phyloP scores from a whole-genome alignment of 2,888 invertebrate species.

The Pediacus dermestoides region DNA sequence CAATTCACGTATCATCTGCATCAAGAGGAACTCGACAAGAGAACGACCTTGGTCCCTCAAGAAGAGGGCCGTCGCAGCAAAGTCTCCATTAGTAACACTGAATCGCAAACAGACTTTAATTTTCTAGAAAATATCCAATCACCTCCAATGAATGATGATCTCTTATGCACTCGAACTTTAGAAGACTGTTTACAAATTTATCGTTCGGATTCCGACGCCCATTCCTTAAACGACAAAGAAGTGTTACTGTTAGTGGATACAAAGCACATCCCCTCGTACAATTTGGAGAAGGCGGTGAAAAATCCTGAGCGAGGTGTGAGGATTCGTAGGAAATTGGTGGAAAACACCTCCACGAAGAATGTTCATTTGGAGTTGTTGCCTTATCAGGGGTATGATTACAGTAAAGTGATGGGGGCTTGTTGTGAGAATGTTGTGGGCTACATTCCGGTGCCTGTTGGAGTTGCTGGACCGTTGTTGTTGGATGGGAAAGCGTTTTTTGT shows the following conservation, averaged over 20 bases:
- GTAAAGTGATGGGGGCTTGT: constrained; percentile 78
- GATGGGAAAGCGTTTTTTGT: constrained; percentile 78
- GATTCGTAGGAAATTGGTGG: constrained; percentile 69
- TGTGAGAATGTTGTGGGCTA: constrained; percentile 98
- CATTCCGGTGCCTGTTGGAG: constrained; percentile 90
- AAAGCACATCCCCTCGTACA: constrained; percentile 78
- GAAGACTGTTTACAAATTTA: constrained; percentile 71
- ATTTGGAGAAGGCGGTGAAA: constrained; percentile 76
- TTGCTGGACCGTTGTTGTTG: constrained; percentile 86
- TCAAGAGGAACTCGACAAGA: constrained; percentile 16
- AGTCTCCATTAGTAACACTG: constrained; percentile 28
- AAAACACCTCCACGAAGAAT: constrained; percentile 53
- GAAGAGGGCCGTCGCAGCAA: constrained; percentile 24
- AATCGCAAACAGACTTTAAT: constrained; percentile 33
- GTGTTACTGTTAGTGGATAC: constrained; percentile 74
- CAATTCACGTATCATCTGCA: constrained; percentile 27
- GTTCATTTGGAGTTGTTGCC: constrained; percentile 63
- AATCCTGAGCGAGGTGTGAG: constrained; percentile 81
- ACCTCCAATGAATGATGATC: no score
- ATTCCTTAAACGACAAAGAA: constrained; percentile 74
- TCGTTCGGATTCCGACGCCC: constrained; percentile 63
- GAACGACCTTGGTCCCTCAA: no score
- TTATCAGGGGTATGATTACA: constrained; percentile 81
- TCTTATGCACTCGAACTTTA: constrained; percentile 39
- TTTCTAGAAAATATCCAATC: neutral